phyloP scores from a whole-genome alignment of 2,888 invertebrate genomes.

The Rhingia rostrata region DNA sequence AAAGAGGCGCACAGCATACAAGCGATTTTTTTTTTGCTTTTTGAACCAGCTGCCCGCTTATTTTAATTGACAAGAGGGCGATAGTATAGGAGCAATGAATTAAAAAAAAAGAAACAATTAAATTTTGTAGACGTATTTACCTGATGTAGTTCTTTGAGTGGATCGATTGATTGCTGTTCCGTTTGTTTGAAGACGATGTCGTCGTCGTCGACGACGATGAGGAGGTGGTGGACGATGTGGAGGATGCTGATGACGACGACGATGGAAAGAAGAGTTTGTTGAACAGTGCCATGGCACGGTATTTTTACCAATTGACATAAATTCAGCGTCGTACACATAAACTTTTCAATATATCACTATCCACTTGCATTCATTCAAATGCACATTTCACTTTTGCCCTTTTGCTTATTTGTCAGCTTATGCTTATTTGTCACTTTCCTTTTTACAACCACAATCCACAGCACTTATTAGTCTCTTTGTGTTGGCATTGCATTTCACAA shows the following conservation, averaged over 20 bases:
- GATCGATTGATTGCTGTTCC: conserved; percentile 77
- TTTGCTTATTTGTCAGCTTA: conserved; percentile 25
- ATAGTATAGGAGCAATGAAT: conserved; percentile 26
- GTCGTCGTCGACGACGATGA: conserved; percentile 77
- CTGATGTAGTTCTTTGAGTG: conserved; percentile 82
- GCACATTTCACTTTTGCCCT: conserved; percentile 55
- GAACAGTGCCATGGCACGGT: conserved; percentile 87
- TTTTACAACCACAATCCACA: conserved; percentile 16
- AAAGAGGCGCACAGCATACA: conserved; percentile 47
- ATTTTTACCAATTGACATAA: conserved; percentile 66
- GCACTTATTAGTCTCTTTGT: conserved; percentile 45
- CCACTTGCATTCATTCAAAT: conserved; percentile 50
- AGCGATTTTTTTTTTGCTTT: conserved; percentile 15
- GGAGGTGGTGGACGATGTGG: conserved; percentile 83
- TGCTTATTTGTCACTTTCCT: conserved; percentile 53
- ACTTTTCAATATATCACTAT: conserved; percentile 54
- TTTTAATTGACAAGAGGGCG: conserved; percentile 59
- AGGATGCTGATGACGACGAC: conserved; percentile 83
- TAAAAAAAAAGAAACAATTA: conserved; percentile 2
- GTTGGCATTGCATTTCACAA: conserved; percentile 59
- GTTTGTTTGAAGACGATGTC: conserved; percentile 72
- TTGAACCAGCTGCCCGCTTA: conserved; percentile 67
- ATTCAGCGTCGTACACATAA: conserved; percentile 48
- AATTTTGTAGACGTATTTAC: conserved; percentile 76
- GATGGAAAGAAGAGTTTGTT: conserved; percentile 87